Evolutionary conservation across 1,140 invertebrate genomes (phyloP).

Genomic region (Asbolus verrucosus): DNA sequence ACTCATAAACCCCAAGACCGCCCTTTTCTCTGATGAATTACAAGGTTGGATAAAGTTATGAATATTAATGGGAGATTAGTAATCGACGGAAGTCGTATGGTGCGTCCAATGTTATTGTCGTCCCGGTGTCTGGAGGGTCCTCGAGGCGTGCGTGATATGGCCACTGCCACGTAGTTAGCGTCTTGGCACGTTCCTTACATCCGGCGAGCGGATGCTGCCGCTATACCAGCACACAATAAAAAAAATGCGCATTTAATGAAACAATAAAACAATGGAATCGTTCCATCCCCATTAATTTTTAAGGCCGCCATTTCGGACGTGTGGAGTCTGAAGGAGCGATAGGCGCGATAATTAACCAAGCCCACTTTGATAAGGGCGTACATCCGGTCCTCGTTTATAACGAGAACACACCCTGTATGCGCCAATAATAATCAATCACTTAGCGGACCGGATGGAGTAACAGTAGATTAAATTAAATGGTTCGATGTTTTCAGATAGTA

Average conservation of each 20-base stretch:
- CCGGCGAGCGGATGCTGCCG: constrained; percentile 32
- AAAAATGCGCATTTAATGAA: constrained; percentile 34
- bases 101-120: constrained; percentile 31
- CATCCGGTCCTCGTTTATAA: not conserved
- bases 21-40: constrained; percentile 4
- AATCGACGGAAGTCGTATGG: constrained; percentile 24
- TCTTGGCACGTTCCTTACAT: constrained; percentile 33
- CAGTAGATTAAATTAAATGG: constrained; percentile 1
- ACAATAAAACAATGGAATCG: constrained; percentile 33
- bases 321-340: not conserved
- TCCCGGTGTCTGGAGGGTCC: constrained; percentile 30
- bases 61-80: constrained; percentile 33
- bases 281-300: too few relatives aligned
- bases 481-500: not conserved
- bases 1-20: not conserved
- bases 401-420: not conserved
- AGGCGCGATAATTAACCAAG: not conserved
- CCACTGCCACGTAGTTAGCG: constrained; percentile 27
- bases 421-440: constrained; percentile 5
- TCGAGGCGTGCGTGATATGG: constrained; percentile 16
- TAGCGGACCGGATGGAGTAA: constrained; percentile 1
- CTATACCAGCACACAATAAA: constrained; percentile 23
- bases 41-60: constrained; percentile 9
- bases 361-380: not conserved
- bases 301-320: not conserved